Evolutionary conservation across 92 coral and sea anemone species (phyloP), one percentile per base, ranked within the genome.

Genomic region (Galaxea fascicularis): DNA sequence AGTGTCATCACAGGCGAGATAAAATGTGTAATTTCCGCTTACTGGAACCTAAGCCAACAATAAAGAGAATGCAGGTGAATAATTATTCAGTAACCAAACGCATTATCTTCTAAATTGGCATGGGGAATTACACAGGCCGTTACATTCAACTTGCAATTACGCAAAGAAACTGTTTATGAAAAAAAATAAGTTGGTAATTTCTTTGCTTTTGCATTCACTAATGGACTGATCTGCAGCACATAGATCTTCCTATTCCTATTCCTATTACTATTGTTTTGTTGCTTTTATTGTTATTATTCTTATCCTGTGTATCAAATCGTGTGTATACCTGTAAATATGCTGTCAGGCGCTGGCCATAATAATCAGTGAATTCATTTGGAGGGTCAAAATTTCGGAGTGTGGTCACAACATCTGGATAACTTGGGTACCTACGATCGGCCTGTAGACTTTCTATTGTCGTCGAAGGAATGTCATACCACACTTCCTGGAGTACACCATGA

Each of bases 11-110:
- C 98, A 92, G 10, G 98, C 95, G 21, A 81, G 88, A 68, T 78
- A 86, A 53, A 94, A 94, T 16, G 91, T 77, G 84, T 91, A 89
- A 35, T 91, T 86, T 20, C 98, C 98, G 84, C 93, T 89, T 57
- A 59, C 83, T 49, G 87, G 84, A 74, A 92, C 93, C 98, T 94
- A 35, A 35, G 41, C 3, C 41, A 35, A 35, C 41, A 6, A 35
- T 35, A 2, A 35, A 35, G 41, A 6, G n/a, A n/a, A n/a, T n/a
- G n/a, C n/a, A n/a, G n/a, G n/a, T n/a, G n/a, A n/a, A n/a, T n/a
- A n/a, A n/a, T n/a, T n/a, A n/a, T n/a, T n/a, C n/a, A n/a, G n/a
- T n/a, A n/a, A n/a, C n/a, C n/a, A n/a, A n/a, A n/a, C n/a, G n/a
- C n/a, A n/a, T n/a, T n/a, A n/a, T n/a, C n/a, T n/a, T n/a, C n/a